Conservation (phyloP, 2,113 vertebrate genomes). For the Lagopus muta region DNA sequence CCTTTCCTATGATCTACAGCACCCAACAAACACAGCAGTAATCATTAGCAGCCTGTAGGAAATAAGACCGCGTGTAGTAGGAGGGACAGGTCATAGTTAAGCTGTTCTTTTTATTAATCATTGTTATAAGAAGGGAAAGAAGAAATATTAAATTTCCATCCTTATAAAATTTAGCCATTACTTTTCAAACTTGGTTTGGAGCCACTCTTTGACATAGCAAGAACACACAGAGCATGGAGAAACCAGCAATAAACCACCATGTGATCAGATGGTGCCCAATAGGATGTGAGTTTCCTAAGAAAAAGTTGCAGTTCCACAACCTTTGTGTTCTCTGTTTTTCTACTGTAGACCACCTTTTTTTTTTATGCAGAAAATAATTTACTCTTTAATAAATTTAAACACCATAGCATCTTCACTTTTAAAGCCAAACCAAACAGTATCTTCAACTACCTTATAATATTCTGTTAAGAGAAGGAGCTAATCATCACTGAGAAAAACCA, state of each 20-base stretch:
- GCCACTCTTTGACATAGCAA: neutral
- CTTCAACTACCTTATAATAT: neutral
- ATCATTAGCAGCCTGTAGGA: neutral
- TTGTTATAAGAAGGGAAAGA: neutral
- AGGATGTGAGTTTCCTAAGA: neutral
- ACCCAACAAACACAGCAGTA: neutral
- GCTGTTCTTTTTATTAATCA: slow-evolving; percentile 50
- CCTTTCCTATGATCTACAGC: neutral
- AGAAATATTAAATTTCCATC: neutral
- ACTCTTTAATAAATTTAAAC: neutral
- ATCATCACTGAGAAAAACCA: neutral
- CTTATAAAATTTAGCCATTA: neutral
- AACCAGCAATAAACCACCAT: neutral
- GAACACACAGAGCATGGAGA: neutral
- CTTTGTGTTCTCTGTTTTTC: neutral
- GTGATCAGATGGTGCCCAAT: neutral
- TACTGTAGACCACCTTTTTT: neutral
- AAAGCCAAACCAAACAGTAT: neutral
- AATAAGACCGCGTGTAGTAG: neutral
- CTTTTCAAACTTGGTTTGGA: slow-evolving; percentile 1
- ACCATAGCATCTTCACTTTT: neutral
- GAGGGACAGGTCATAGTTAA: slow-evolving; percentile 20
- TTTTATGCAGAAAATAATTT: neutral
- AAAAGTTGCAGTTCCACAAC: neutral
- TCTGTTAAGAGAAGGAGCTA: neutral